phyloP scores from a whole-genome alignment of 2,797 vertebrate species.

The Toxotes lorentzi region DNA sequence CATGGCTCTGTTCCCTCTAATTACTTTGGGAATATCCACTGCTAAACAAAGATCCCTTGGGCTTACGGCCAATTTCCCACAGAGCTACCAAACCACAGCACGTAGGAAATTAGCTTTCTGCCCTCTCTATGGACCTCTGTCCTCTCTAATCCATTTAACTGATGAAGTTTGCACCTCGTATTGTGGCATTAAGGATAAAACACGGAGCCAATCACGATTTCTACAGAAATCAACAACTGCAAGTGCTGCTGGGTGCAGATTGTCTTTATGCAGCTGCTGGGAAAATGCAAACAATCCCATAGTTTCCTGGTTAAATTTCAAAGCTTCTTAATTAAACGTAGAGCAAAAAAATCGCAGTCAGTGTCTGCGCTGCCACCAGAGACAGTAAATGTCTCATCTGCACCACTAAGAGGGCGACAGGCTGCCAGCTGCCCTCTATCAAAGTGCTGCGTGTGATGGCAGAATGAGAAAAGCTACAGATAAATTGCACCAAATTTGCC shows the following conservation, averaged over 20 bases:
- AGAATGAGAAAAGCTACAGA: constrained; percentile 27
- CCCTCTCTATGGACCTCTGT: neutral
- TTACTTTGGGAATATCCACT: constrained; percentile 36
- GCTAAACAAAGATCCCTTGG: constrained; percentile 25
- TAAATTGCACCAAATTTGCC: constrained; percentile 55
- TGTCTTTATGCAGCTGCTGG: constrained; percentile 5
- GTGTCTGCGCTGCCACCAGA: neutral
- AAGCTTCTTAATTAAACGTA: constrained; percentile 25
- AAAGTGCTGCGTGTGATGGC: constrained; percentile 26
- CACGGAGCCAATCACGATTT: constrained; percentile 6
- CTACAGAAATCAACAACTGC: neutral
- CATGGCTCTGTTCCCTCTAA: constrained; percentile 13
- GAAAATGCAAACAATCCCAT: neutral
- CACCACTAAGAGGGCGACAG: constrained; percentile 14
- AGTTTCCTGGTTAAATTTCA: neutral
- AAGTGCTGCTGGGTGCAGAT: neutral
- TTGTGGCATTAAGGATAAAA: constrained; percentile 11
- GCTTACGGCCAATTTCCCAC: constrained; percentile 37
- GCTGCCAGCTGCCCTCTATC: constrained; percentile 48
- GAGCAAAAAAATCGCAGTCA: constrained; percentile 16
- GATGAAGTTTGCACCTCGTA: constrained; percentile 22
- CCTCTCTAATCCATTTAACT: constrained; percentile 22
- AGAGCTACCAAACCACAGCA: constrained; percentile 16
- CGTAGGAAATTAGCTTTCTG: constrained; percentile 2
- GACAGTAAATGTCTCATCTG: constrained; percentile 30